Base-by-base conservation (phyloP, 2,888 invertebrate genomes). In the Epicampocera succincta region DNA sequence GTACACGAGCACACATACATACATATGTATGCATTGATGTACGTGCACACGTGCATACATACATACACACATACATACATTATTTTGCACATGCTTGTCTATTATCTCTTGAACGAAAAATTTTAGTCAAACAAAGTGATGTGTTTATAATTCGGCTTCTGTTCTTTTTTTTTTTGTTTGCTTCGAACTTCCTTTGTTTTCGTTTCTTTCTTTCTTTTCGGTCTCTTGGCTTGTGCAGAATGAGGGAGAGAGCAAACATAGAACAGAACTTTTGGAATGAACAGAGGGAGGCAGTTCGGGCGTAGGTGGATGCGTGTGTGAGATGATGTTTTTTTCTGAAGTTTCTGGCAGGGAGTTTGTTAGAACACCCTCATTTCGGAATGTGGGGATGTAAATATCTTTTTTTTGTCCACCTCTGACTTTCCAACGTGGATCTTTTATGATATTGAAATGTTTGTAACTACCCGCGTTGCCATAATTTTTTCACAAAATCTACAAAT, bases 131-230 rank as follows among this genome's bases (percentile, higher is more conserved):
- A 44, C n/a, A 13, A 5, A 52, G 33, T 52, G 12, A 25, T 63
- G 44, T 56, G 15, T 42, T 54, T 68, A 11, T 33, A 25, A 15
- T 19, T 15, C 46, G 33, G 2, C 1, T 13, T 33, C 4, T 61
- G 29, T 60, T 42, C 33, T 19, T 15, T 58, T 58, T 56, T 46
- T 19, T 15, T 58, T 58, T 56, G 2, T 52, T 29, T 42, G 15
- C 13, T 33, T 12, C n/a, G 13, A 40, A 68, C 61, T 68, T 75
- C 48, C 80, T 73, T 65, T 79, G 74, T 65, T 66, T 73, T 58
- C 19, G 15, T 52, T 8, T 17, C 33, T 12, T 1, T 33, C 33
- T 33, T 4, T 9, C 33, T 33, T 4, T 33, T 5, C 5, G 25
- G 12, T 61, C 52, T 63, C 21, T 61, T 48, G 56, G 69, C 25